Conservation (phyloP, 2,797 vertebrate genomes). For the Sebastes alutus region DNA sequence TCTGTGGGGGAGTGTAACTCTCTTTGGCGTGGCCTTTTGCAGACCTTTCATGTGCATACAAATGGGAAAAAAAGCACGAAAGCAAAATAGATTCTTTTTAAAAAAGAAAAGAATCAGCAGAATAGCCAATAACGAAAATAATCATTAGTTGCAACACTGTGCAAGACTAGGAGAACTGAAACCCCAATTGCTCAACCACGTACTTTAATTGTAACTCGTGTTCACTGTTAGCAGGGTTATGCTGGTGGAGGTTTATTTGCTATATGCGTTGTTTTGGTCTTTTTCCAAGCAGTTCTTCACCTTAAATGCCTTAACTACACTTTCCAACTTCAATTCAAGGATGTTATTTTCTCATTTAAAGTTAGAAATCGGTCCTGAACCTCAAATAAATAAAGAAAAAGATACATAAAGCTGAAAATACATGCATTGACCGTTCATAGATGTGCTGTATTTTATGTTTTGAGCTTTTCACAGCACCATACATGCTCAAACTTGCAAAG, state of each 20-base stretch:
- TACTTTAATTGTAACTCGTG: background rate
- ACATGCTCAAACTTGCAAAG: slow-evolving; percentile 46
- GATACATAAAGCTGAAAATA: background rate
- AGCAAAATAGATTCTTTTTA: too few species aligned
- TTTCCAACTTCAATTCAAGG: background rate
- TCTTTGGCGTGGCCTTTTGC: too few species aligned
- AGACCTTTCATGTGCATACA: too few species aligned
- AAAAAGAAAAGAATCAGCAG: background rate
- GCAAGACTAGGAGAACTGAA: background rate
- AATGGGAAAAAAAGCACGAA: too few species aligned
- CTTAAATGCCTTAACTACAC: background rate
- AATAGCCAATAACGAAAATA: background rate
- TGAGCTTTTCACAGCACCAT: background rate
- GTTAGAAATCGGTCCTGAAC: background rate
- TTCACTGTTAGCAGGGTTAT: background rate
- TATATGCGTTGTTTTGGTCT: background rate
- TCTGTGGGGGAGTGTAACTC: too few species aligned
- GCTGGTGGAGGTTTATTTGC: background rate
- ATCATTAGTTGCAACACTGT: background rate
- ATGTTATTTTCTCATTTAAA: background rate
- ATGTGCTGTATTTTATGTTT: background rate
- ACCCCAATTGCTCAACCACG: background rate
- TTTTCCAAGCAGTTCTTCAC: background rate
- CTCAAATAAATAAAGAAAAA: background rate
- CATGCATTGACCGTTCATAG: background rate